Base-by-base conservation (phyloP, 2,888 invertebrate species). In the Trichopria drosophilae region DNA sequence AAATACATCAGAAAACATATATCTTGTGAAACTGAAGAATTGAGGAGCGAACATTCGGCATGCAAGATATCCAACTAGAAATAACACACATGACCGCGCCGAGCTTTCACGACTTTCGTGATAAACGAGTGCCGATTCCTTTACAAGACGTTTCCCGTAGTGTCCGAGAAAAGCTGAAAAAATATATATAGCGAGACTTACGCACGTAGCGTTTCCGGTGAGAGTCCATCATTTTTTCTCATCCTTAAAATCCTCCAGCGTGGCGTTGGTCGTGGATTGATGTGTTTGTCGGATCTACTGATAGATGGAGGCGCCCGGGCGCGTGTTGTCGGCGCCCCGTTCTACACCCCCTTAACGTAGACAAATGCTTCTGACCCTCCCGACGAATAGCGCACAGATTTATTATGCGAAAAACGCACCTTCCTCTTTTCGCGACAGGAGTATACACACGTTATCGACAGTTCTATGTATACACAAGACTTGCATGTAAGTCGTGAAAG, bases 301-400 rank as follows among this genome's bases (percentile, higher is more conserved):
- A 72, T 73, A 68, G 68, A 72, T 72, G 69, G 65, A 70, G 64
- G 65, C 63, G 63, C 56, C 62, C 35, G 34, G 29, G 13, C 26
- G 18, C 62, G 58, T 58, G 63, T 66, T 67, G 65, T 69, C 64
- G 65, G 65, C 68, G 67, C 67, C 60, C 68, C 64, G 60, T 56
- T 56, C 61, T 60, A 53, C 57, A 60, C 59, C 57, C 60, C 59
- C 60, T 63, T 66, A 69, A 68, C 64, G 62, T 61, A 67, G 69
- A 70, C 65, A 71, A 71, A 72, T 71, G 69, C 60, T 67, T 67
- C 64, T 63, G 64, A 59, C 60, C 60, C 61, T 55, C 63, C 64
- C 66, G 60, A 63, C 64, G 62, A 69, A 71, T 65, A 67, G 64
- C 64, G 64, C 62, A 37, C 66, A 69, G 70, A 72, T 73, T 73